These are phyloP conservation scores for Anodontia alba DNA, from an alignment of 2,888 invertebrate genomes.

Conservation along the genomic window DNA sequence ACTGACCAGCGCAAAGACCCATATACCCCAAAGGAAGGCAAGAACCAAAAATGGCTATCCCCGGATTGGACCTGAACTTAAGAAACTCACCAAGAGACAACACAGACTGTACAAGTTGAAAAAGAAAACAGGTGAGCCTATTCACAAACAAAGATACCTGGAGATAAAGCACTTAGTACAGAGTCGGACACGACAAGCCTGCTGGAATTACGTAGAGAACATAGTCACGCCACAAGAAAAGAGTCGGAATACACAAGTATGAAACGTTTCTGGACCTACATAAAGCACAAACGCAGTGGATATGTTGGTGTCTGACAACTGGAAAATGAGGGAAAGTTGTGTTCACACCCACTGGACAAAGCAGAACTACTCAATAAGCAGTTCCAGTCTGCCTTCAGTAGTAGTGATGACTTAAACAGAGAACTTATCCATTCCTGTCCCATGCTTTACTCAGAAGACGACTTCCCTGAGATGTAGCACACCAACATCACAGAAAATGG, in stretches of 20 bases:
- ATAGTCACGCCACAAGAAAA: not conserved
- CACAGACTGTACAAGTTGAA: slow-evolving; percentile 26
- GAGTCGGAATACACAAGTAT: too few species aligned
- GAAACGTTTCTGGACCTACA: slow-evolving; percentile 2
- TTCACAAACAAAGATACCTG: slow-evolving; percentile 19
- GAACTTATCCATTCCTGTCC: not conserved
- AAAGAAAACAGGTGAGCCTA: slow-evolving; percentile 25
- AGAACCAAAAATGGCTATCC: slow-evolving; percentile 34
- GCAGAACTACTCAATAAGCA: not conserved
- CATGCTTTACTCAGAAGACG: not conserved
- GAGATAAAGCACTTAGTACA: slow-evolving; percentile 19
- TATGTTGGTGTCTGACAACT: not conserved
- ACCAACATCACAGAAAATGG: not conserved
- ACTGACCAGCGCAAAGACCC: not conserved
- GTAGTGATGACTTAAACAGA: not conserved
- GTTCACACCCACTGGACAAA: not conserved
- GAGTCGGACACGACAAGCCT: not conserved
- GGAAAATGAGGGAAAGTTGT: not conserved
- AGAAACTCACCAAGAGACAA: slow-evolving; percentile 15
- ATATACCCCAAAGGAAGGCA: slow-evolving; percentile 32
- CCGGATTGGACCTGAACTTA: slow-evolving; percentile 39
- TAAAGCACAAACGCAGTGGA: not conserved
- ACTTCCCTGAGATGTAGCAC: not conserved
- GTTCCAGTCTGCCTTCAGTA: not conserved
- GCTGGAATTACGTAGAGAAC: not conserved